Conservation (phyloP, 2,797 vertebrate species). For the Taeniopygia guttata region DNA sequence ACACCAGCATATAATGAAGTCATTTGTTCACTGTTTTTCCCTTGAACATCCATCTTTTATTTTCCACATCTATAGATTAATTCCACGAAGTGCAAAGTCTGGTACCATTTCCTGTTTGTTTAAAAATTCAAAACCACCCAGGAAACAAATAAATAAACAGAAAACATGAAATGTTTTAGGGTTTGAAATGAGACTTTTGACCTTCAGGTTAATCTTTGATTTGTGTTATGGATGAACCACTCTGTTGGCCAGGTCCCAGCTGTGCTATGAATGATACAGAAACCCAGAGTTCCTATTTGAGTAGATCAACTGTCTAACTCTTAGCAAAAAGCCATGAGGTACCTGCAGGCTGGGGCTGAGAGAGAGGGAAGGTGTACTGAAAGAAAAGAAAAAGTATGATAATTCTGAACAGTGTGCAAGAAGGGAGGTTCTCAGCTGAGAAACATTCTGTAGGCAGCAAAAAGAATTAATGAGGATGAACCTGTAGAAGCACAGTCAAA, state of each 20-base stretch:
- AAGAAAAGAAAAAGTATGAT: neutral
- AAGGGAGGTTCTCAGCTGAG: fast-evolving
- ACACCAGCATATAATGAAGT: neutral
- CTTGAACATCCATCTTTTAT: neutral
- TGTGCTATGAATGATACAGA: neutral
- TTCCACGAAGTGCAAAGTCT: neutral
- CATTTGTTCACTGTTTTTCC: neutral
- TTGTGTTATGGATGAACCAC: neutral
- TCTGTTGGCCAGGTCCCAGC: neutral
- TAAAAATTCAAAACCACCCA: neutral
- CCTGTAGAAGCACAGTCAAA: neutral
- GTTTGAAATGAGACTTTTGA: neutral
- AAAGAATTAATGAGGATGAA: neutral
- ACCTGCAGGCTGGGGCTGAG: neutral
- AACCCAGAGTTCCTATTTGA: neutral
- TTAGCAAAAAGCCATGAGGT: neutral
- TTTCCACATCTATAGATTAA: neutral
- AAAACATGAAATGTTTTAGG: neutral
- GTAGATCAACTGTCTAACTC: neutral
- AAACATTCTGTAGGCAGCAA: neutral
- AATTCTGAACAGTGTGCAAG: neutral
- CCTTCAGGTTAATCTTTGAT: neutral
- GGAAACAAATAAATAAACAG: neutral
- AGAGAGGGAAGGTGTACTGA: neutral
- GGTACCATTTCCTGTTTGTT: neutral